Percentiles rank a stretch among this genome's conserved stretches.
These are phyloP conservation scores for Syngnathus typhle DNA, from an alignment of 2,113 vertebrate genomes.

Conservation along the genomic window DNA sequence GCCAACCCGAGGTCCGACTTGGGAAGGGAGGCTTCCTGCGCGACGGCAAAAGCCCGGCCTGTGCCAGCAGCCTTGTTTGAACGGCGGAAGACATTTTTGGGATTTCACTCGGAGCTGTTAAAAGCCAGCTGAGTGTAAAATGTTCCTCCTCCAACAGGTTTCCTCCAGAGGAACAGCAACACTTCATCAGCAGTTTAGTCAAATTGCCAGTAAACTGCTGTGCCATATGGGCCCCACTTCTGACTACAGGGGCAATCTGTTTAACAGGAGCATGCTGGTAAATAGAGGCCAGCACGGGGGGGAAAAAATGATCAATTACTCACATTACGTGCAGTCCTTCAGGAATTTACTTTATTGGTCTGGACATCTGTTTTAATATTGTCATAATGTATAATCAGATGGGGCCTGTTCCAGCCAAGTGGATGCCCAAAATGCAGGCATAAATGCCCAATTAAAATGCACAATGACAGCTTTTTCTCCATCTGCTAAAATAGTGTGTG, in stretches of 20 bases:
- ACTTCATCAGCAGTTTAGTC: slow-evolving; percentile 78
- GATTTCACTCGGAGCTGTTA: slow-evolving; percentile 49
- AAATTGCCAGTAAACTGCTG: slow-evolving; percentile 78
- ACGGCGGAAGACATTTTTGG: slow-evolving; percentile 58
- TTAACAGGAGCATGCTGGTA: slow-evolving; percentile 88
- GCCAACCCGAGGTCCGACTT: slow-evolving; percentile 57
- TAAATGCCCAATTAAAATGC: slow-evolving; percentile 94
- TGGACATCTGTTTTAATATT: slow-evolving; percentile 99
- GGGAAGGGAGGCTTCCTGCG: slow-evolving; percentile 60
- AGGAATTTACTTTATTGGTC: slow-evolving; percentile 98
- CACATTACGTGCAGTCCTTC: slow-evolving; percentile 93
- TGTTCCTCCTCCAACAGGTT: slow-evolving; percentile 79
- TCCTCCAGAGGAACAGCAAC: slow-evolving; percentile 72
- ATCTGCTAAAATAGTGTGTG: slow-evolving; percentile 81
- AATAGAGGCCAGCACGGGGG: slow-evolving; percentile 75
- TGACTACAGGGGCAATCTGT: slow-evolving; percentile 90
- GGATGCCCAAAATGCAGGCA: slow-evolving; percentile 87
- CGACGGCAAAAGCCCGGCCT: slow-evolving; percentile 43
- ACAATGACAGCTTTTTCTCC: slow-evolving; percentile 93
- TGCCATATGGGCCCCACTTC: slow-evolving; percentile 92
- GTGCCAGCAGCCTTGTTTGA: slow-evolving; percentile 54
- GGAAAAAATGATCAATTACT: slow-evolving; percentile 97
- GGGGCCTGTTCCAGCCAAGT: slow-evolving; percentile 88
- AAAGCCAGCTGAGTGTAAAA: slow-evolving; percentile 40
- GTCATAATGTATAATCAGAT: slow-evolving; percentile 99